Conservation (phyloP, 2,888 invertebrate genomes). For the Panorpa germanica region DNA sequence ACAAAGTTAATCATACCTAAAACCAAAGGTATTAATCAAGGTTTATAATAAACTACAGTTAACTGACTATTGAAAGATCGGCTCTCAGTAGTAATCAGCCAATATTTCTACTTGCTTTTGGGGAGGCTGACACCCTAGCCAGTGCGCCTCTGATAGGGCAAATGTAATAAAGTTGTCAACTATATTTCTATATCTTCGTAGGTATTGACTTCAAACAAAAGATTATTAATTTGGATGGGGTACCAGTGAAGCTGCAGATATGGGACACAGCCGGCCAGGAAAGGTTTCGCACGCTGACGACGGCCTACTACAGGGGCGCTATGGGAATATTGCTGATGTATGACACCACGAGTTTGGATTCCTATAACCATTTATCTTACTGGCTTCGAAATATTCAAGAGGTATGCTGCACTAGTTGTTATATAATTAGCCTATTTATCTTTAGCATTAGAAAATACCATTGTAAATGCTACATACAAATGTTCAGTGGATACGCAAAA, state of each 20-base stretch:
- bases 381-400: constrained; percentile 84
- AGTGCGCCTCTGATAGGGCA: too few relatives aligned
- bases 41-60: too few relatives aligned
- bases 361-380: constrained; percentile 78
- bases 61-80: too few relatives aligned
- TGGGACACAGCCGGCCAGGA: constrained; percentile 73
- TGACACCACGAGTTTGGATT: constrained; percentile 74
- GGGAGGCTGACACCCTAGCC: too few relatives aligned
- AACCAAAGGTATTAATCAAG: too few relatives aligned
- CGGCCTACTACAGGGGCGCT: constrained; percentile 75
- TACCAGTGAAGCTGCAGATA: constrained; percentile 67
- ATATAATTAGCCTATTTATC: neutral
- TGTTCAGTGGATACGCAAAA: too few relatives aligned
- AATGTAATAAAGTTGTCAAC: too few relatives aligned
- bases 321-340: constrained; percentile 86
- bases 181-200: constrained; percentile 24
- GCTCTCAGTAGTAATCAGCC: too few relatives aligned
- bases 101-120: too few relatives aligned
- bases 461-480: too few relatives aligned
- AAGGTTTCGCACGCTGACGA: constrained; percentile 60
- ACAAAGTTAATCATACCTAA: too few relatives aligned
- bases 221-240: constrained; percentile 70
- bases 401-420: constrained; percentile 33
- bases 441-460: neutral
- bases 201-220: constrained; percentile 84